Conservation (phyloP, 1,140 invertebrate genomes). For the Drosophila tsacasi region DNA sequence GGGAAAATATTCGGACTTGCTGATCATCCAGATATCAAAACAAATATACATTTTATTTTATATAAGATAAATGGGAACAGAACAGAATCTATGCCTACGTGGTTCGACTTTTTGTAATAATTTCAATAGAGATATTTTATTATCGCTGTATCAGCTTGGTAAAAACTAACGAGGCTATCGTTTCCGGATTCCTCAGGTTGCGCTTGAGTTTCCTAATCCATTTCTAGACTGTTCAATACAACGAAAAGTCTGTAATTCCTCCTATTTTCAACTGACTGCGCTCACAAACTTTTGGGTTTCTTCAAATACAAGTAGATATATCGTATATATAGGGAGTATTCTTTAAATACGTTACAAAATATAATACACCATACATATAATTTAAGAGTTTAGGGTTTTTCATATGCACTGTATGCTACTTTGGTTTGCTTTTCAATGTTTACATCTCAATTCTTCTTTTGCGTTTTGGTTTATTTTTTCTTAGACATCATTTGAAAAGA, state of each 20-base stretch:
- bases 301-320: slow-evolving; percentile 76
- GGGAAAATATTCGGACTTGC: neutral
- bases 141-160: slow-evolving; percentile 44
- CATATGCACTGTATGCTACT: slow-evolving; percentile 66
- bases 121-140: slow-evolving; percentile 49
- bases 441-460: slow-evolving; percentile 32
- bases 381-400: slow-evolving; percentile 74
- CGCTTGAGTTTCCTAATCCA: slow-evolving; percentile 32
- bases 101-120: slow-evolving; percentile 63
- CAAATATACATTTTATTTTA: neutral
- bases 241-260: slow-evolving; percentile 49
- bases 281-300: slow-evolving; percentile 48
- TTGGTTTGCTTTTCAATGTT: slow-evolving; percentile 34
- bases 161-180: slow-evolving; percentile 78
- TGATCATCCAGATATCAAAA: neutral
- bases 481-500: slow-evolving; percentile 11
- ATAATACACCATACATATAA: slow-evolving; percentile 84
- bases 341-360: slow-evolving; percentile 81
- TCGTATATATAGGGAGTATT: slow-evolving; percentile 74
- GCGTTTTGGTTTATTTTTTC: slow-evolving; percentile 25
- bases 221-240: slow-evolving; percentile 55
- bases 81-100: slow-evolving; percentile 14
- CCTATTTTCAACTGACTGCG: slow-evolving; percentile 57
- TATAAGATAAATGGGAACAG: slow-evolving; percentile 34
- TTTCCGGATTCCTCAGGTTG: slow-evolving; percentile 42